phyloP scores from a whole-genome alignment of 2,113 vertebrate genomes.

The Dicrurus megarhynchus region DNA sequence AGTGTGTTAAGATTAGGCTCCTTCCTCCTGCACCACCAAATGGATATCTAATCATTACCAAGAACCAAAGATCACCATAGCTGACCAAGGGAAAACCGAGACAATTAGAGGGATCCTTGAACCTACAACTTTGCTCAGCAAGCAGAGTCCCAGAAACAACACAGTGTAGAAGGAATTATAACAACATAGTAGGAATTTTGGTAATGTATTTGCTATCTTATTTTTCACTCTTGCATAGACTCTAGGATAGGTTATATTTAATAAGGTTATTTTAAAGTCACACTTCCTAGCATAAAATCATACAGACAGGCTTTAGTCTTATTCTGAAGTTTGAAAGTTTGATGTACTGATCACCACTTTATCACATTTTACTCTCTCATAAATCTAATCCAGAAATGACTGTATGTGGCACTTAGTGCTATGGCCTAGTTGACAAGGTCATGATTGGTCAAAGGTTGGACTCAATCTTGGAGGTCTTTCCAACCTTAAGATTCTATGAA shows the following conservation, averaged over 20 bases:
- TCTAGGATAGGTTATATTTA: neutral
- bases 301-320: neutral
- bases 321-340: neutral
- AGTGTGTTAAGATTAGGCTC: neutral
- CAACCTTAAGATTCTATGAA: neutral
- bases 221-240: neutral
- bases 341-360: neutral
- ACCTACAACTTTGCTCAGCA: neutral
- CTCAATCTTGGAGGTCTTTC: neutral
- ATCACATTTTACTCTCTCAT: neutral
- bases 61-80: neutral
- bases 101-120: neutral
- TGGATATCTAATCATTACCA: neutral
- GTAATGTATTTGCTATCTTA: neutral
- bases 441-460: neutral
- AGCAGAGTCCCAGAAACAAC: neutral
- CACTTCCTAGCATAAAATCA: neutral
- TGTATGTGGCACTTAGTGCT: neutral
- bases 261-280: neutral
- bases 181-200: neutral
- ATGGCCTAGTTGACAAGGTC: neutral
- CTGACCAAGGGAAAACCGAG: neutral
- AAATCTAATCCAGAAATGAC: neutral
- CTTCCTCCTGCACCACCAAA: neutral
- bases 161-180: neutral